Evolutionary conservation across 2,888 invertebrate species (phyloP), one percentile per base, ranked within the genome.

Genomic region (Meta bourneti): DNA sequence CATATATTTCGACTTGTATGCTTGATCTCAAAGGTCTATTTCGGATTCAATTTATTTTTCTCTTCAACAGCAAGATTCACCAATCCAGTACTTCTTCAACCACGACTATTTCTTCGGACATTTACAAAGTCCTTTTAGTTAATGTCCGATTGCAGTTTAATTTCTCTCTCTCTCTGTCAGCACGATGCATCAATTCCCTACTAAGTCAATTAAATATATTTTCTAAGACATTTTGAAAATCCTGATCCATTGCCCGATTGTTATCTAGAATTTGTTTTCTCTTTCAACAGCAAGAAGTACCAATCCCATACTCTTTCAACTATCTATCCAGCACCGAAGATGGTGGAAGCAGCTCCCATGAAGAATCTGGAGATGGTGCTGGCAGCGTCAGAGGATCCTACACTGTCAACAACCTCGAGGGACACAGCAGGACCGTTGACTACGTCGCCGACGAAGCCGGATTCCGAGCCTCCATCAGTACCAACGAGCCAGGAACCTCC

Each of bases 371-470:
- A 0, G 93, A 93, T 20, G 93, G 93, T 8, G 72, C 79, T 11
- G 93, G 93, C n/a, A 72, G 91, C n/a, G 93, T 93, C 8, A 85
- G 88, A 1, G 93, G 93, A 34, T 92, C 91, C 11, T 93, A 93
- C 90, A 92, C 91, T 49, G 85, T 93, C 82, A 90, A 83, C 80
- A 91, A 93, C 49, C 83, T 93, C 7, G 93, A 93, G 20, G 93
- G 93, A 13, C 93, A 93, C 74, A 81, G 78, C 61, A 74, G 93
- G 16, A 74, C 92, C 8, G 93, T 93, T 34, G 93, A 93, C 20
- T 93, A 93, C 91, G 83, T 93, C 16, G 93, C 93, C n/a, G 93
- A 93, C 69, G 93, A 82, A 16, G 91, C 81, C 34, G 93, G 93
- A 20, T 93, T 92, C 93, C 48, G 93, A 20, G 93, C 93, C 69